Conservation (phyloP, 2,113 vertebrate genomes). For the Tretioscincus oriximinensis region DNA sequence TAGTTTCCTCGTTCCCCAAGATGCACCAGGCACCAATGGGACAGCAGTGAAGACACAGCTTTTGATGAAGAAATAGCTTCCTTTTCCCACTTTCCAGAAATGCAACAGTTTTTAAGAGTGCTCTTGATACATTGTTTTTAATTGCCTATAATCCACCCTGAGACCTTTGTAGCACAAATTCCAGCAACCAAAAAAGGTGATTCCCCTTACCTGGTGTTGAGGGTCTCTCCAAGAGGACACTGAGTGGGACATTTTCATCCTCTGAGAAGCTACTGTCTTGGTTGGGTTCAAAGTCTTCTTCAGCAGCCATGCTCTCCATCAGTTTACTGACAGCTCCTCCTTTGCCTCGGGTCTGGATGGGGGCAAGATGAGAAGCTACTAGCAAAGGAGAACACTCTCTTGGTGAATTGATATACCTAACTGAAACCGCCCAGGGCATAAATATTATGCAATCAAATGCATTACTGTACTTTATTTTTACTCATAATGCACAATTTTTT, state of each 20-base stretch:
- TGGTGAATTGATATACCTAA: too few species aligned
- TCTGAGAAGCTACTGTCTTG: conserved; percentile 98
- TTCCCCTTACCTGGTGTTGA: conserved; percentile 80
- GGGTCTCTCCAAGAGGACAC: conserved; percentile 76
- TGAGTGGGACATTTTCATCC: conserved; percentile 83
- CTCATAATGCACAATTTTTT: too few species aligned
- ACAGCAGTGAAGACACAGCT: too few species aligned
- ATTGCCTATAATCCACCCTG: too few species aligned
- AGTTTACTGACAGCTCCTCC: conserved; percentile 93
- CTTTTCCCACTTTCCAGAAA: too few species aligned
- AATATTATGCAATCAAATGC: too few species aligned
- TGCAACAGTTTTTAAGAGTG: too few species aligned
- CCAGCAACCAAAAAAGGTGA: not conserved
- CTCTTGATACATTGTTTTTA: too few species aligned
- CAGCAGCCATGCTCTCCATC: conserved; percentile 98
- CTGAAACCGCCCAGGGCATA: not conserved
- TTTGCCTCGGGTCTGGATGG: conserved; percentile 81
- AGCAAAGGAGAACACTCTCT: not conserved
- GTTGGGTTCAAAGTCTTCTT: conserved; percentile 96
- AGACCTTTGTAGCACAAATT: not conserved
- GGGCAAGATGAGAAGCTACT: not conserved
- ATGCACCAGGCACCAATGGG: too few species aligned
- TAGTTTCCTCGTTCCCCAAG: too few species aligned
- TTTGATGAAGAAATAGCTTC: too few species aligned
- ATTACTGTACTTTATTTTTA: too few species aligned